Percentiles rank a stretch among this genome's conserved stretches.
phyloP scores from a whole-genome alignment of 1,140 invertebrate species.

The Calosoma granatense region DNA sequence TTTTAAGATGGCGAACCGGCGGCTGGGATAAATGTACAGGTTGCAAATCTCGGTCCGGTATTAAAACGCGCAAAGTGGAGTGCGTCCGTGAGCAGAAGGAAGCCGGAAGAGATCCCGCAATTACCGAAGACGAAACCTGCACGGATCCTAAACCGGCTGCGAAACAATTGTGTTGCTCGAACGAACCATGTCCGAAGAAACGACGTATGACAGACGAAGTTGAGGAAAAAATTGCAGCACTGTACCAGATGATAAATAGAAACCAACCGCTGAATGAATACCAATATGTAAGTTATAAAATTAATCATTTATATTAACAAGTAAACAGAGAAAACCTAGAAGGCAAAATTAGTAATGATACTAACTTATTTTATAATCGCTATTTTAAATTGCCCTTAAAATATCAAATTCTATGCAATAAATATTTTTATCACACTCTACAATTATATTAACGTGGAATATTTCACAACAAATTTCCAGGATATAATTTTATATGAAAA shows the following conservation, averaged over 20 bases:
- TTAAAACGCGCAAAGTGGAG: constrained; percentile 34
- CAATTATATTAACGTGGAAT: too few relatives aligned
- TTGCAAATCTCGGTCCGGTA: constrained; percentile 36
- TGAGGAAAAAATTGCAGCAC: background rate
- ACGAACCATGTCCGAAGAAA: constrained; percentile 28
- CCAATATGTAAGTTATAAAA: constrained; percentile 18
- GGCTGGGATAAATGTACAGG: constrained; percentile 40
- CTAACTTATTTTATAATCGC: too few relatives aligned
- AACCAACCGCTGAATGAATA: constrained; percentile 11
- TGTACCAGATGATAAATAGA: constrained; percentile 9
- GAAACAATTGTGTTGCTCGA: constrained; percentile 33
- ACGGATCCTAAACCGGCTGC: constrained; percentile 28
- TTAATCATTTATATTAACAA: constrained; percentile 21
- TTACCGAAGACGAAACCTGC: constrained; percentile 35
- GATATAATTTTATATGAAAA: too few relatives aligned
- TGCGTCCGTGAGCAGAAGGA: constrained; percentile 35
- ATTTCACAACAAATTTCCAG: too few relatives aligned
- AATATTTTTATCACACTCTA: too few relatives aligned
- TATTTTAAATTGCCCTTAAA: too few relatives aligned
- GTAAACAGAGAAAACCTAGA: too few relatives aligned
- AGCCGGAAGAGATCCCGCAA: constrained; percentile 34
- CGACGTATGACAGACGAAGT: constrained; percentile 11
- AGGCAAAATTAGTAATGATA: too few relatives aligned
- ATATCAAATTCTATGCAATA: too few relatives aligned
- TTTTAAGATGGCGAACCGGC: constrained; percentile 38